Base-by-base conservation (phyloP, 2,888 invertebrate species). In the Diadromus collaris region DNA sequence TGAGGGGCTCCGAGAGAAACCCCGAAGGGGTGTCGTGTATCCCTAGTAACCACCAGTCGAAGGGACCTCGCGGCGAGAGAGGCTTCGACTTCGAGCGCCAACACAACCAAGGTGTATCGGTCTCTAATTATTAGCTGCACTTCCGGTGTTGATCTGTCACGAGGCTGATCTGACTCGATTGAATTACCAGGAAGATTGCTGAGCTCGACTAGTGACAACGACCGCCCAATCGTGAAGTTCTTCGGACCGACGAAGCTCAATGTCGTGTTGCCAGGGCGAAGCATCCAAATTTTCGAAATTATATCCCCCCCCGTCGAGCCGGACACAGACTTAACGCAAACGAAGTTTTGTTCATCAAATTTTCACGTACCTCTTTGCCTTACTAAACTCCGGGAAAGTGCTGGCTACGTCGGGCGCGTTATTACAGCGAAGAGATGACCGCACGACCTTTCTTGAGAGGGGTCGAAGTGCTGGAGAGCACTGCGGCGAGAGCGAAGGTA, bases 21-120 rank as follows among this genome's bases (percentile, higher is more conserved):
- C 4, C 13, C 13, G 70, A 80, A 75, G 78, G 84, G 78, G 81
- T 85, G 83, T 84, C 87, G 85, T 84, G 84, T 87, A 82, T 85
- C 85, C 85, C 38, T 87, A 85, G 85, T 86, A 86, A 86, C 85
- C 87, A 82, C 82, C 83, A 80, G 79, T 76, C 81, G 81, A 68
- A 67, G 76, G 70, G 78, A 78, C 63, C 51, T 44, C 48, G 38
- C 61, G 58, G 10, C 21, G 75, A 64, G 54, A 72, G 72, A 65
- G 61, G 38, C 63, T 56, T 69, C 60, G 29, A 21, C 38, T 51
- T 54, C 29, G 48, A 44, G 63, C 34, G 54, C 38, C 38, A 38
- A 41, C 41, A 27, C 24, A n/a, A n/a, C 19, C 41, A 54, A 44
- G 24, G 61, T 70, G 63, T 76, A 44, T 60, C 70, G 58, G 61